phyloP scores from a whole-genome alignment of 2,113 vertebrate genomes.

The Psilopogon haemacephalus region DNA sequence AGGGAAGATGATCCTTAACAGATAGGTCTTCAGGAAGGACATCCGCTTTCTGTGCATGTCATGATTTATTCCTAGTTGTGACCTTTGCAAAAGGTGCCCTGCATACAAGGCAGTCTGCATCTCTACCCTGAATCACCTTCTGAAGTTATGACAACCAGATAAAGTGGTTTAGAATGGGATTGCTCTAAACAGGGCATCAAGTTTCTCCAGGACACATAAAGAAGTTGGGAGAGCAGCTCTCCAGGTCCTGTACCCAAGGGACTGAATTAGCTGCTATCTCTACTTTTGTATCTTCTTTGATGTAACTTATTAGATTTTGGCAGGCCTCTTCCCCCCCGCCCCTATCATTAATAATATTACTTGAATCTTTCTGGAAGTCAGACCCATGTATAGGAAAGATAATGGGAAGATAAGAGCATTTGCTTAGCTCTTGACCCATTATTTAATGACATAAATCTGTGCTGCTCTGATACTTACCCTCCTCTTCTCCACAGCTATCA shows the following conservation, averaged over 20 bases:
- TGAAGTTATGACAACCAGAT: constrained; percentile 3
- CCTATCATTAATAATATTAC: constrained; percentile 50
- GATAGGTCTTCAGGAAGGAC: background rate
- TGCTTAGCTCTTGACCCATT: constrained; percentile 19
- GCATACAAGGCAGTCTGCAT: background rate
- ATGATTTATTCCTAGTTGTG: background rate
- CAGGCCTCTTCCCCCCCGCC: too few relatives aligned
- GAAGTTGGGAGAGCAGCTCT: background rate
- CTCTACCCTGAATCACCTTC: background rate
- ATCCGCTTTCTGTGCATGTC: background rate
- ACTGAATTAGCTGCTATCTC: constrained; percentile 31
- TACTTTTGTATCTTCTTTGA: constrained; percentile 39
- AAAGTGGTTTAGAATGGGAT: background rate
- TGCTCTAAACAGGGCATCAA: background rate
- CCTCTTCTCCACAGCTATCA: constrained; percentile 76
- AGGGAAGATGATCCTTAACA: background rate
- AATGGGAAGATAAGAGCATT: constrained; percentile 46
- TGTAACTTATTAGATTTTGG: constrained; percentile 59
- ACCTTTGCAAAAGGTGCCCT: background rate
- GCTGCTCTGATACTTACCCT: constrained; percentile 68
- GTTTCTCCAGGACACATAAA: background rate
- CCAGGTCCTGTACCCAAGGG: background rate
- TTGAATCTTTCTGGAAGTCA: constrained; percentile 56
- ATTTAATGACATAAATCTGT: background rate
- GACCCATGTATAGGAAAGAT: background rate